Evolutionary conservation across 2,888 invertebrate species (phyloP).

Genomic region (Apamea crenata): DNA sequence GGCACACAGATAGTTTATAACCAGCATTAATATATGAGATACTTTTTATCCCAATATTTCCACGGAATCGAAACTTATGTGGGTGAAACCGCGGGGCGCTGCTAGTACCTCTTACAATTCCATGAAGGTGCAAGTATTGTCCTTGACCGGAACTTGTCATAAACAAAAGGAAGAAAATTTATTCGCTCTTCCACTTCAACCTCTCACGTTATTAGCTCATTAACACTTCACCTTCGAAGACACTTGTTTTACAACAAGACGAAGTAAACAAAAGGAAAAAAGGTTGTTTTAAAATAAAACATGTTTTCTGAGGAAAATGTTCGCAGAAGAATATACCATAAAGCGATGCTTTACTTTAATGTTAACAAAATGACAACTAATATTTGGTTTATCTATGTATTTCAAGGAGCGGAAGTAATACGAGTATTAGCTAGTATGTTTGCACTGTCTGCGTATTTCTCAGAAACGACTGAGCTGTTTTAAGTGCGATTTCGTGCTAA

Average conservation of each 20-base stretch:
- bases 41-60: neutral
- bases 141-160: conserved; percentile 11
- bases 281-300: conserved; percentile 44
- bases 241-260: conserved; percentile 34
- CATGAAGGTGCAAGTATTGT: neutral
- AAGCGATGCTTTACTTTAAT: conserved; percentile 2
- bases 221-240: conserved; percentile 48
- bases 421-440: conserved; percentile 17
- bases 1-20: neutral
- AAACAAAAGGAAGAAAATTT: conserved; percentile 19
- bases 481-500: conserved; percentile 52
- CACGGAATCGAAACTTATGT: neutral
- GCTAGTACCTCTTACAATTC: neutral
- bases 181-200: neutral
- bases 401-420: conserved; percentile 43
- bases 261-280: conserved; percentile 31
- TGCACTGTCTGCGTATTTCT: conserved; percentile 31
- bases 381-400: conserved; percentile 27
- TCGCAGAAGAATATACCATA: conserved; percentile 4
- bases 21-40: neutral
- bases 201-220: conserved; percentile 32
- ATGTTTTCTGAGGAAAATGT: conserved; percentile 39
- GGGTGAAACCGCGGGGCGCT: neutral
- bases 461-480: conserved; percentile 28
- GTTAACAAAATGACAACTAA: conserved; percentile 23